These are phyloP conservation scores for Climacteris rufus DNA, from an alignment of 2,113 vertebrate species.

Conservation along the genomic window DNA sequence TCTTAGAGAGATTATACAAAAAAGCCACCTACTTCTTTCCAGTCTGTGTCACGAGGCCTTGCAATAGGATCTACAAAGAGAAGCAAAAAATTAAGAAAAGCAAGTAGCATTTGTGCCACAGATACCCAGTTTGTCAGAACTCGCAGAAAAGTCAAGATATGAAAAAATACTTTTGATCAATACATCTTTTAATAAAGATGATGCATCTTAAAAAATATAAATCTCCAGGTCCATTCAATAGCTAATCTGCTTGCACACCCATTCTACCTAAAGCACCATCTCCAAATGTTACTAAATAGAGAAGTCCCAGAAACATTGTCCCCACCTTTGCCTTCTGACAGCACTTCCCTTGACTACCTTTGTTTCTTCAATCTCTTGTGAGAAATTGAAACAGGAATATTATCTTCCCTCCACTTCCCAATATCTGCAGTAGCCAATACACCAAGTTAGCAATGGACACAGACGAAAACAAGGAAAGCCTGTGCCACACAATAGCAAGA, in stretches of 20 bases:
- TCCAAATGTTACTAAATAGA: neutral
- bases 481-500: neutral
- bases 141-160: neutral
- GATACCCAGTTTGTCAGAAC: neutral
- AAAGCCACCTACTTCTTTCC: constrained; percentile 78
- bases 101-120: neutral
- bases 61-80: constrained; percentile 64
- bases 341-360: neutral
- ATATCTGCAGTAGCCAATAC: neutral
- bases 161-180: neutral
- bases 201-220: neutral
- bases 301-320: neutral
- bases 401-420: neutral
- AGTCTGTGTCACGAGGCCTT: constrained; percentile 74
- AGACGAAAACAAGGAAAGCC: neutral
- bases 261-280: neutral
- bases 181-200: neutral
- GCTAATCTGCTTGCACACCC: neutral
- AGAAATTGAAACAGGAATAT: neutral
- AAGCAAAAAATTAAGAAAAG: neutral
- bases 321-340: neutral
- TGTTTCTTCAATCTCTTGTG: neutral
- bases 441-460: neutral
- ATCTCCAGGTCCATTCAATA: neutral
- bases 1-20: neutral